Percentiles rank a stretch among this genome's conserved stretches.
Evolutionary conservation across 2,113 vertebrate species (phyloP).

Genomic region (Ameiurus melas): DNA sequence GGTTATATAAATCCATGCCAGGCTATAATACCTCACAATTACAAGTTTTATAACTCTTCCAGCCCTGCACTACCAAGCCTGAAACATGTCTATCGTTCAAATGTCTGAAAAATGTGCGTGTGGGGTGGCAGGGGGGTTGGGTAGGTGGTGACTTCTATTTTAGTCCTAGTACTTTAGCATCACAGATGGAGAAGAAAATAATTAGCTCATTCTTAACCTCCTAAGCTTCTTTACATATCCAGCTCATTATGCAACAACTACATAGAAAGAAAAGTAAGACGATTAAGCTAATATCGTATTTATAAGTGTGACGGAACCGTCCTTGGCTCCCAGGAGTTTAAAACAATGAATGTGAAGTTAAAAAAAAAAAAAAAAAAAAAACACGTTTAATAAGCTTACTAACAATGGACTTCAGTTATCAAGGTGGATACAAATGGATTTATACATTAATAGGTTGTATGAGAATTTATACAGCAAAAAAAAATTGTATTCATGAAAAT

Average conservation of each 20-base stretch:
- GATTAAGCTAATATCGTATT: not conserved
- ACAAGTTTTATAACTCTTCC: slow-evolving; percentile 6
- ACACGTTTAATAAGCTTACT: too few relatives aligned
- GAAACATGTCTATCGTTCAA: not conserved
- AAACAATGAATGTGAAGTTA: not conserved
- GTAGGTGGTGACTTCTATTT: not conserved
- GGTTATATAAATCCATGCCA: slow-evolving; percentile 3
- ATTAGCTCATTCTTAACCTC: not conserved
- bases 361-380: not conserved
- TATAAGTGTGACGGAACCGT: not conserved
- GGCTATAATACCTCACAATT: slow-evolving; percentile 21
- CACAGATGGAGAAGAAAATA: not conserved
- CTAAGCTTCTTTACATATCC: not conserved
- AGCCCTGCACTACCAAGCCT: not conserved
- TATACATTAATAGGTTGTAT: not conserved
- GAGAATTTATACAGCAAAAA: too few relatives aligned
- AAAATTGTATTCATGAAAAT: not conserved
- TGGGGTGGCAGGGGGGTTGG: too few relatives aligned
- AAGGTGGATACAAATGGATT: not conserved
- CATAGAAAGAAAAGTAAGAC: not conserved
- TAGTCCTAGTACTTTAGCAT: not conserved
- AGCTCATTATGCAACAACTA: not conserved
- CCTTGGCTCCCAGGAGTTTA: not conserved
- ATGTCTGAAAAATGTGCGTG: not conserved
- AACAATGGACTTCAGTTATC: not conserved